phyloP scores from a whole-genome alignment of 2,113 vertebrate species.

The Ranitomeya imitator region DNA sequence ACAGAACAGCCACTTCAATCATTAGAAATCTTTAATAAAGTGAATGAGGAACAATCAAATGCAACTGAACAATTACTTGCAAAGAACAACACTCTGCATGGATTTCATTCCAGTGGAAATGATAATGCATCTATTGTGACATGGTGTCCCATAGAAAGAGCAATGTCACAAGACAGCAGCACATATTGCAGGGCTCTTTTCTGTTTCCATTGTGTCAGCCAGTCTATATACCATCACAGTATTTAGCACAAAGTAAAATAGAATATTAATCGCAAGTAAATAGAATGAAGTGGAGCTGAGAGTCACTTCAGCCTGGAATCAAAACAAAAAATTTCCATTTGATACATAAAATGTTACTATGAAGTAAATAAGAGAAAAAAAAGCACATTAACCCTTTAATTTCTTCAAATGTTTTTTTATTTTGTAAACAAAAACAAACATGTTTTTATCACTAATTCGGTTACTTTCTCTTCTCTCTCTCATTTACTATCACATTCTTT shows the following conservation, averaged over 20 bases:
- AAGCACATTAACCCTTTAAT: neutral
- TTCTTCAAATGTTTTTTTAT: too few relatives aligned
- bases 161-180: neutral
- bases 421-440: too few relatives aligned
- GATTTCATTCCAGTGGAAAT: neutral
- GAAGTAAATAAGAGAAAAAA: neutral
- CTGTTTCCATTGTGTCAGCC: neutral
- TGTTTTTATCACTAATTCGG: neutral
- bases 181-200: neutral
- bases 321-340: neutral
- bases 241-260: neutral
- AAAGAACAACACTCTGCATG: conserved; percentile 2
- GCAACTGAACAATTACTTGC: neutral
- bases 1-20: neutral
- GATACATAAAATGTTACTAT: neutral
- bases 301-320: neutral
- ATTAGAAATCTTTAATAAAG: neutral
- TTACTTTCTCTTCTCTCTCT: too few relatives aligned
- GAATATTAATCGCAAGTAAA: neutral
- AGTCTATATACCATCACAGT: neutral
- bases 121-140: neutral
- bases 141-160: neutral
- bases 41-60: neutral
- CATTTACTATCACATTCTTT: too few relatives aligned
- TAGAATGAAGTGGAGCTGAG: neutral